Conservation (phyloP, 2,797 vertebrate genomes). For the Poeciliopsis gracilis region DNA sequence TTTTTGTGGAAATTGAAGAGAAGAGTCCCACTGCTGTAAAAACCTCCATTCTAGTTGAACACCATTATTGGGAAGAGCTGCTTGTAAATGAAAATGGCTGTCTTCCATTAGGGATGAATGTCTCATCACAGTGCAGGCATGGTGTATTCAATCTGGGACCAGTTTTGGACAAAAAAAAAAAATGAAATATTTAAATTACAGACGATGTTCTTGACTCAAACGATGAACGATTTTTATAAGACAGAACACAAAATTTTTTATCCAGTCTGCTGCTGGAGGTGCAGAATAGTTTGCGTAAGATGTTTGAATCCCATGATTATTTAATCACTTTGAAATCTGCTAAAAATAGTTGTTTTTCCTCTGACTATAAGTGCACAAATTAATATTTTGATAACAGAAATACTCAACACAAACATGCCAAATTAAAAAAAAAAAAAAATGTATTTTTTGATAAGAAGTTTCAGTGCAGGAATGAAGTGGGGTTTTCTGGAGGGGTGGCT, state of each 20-base stretch:
- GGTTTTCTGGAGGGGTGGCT: no score
- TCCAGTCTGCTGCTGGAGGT: background rate
- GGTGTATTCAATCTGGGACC: background rate
- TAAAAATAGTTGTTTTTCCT: background rate
- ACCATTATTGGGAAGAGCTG: background rate
- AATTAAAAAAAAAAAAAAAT: no score
- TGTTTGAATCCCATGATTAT: background rate
- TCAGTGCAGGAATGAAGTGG: no score
- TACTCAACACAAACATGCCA: no score
- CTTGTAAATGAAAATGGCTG: background rate
- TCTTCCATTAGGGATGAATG: background rate
- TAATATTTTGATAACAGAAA: no score
- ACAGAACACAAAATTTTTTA: background rate
- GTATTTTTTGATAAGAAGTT: no score
- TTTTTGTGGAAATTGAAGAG: background rate
- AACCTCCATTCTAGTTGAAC: background rate
- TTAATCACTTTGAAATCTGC: background rate
- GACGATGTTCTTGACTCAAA: background rate
- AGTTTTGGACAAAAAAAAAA: background rate
- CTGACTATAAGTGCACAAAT: no score
- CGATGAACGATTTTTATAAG: background rate
- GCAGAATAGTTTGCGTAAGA: background rate
- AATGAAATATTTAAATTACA: background rate
- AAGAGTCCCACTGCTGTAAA: no score
- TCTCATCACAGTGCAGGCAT: background rate